phyloP scores from a whole-genome alignment of 2,797 vertebrate genomes.

The Paedocypris micromegethes region DNA sequence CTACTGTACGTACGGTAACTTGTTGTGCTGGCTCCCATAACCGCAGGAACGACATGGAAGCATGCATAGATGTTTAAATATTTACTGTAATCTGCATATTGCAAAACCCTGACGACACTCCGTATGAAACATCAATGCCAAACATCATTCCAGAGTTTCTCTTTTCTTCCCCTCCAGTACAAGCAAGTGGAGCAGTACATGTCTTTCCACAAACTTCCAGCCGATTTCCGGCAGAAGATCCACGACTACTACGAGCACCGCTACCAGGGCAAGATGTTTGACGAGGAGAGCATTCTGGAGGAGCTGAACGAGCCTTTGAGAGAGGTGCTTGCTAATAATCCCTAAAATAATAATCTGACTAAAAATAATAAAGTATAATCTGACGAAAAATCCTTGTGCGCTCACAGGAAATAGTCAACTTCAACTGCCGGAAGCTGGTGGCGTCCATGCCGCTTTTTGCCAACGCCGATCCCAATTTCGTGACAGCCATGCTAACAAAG shows the following conservation, averaged over 20 bases:
- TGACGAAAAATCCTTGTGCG: background rate
- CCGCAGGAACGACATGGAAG: slow-evolving; percentile 40
- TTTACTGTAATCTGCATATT: slow-evolving; percentile 36
- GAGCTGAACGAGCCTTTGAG: slow-evolving; percentile 91
- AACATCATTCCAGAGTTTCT: background rate
- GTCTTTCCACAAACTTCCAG: slow-evolving; percentile 97
- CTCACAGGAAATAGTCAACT: slow-evolving; percentile 86
- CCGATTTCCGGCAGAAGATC: slow-evolving; percentile 95
- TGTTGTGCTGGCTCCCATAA: slow-evolving; percentile 44
- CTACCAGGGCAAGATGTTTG: slow-evolving; percentile 99
- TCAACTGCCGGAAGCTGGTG: slow-evolving; percentile 92
- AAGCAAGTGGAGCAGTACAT: slow-evolving; percentile 99
- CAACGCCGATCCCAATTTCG: slow-evolving; percentile 90
- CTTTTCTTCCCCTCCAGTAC: slow-evolving; percentile 68
- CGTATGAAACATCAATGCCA: background rate
- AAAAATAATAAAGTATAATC: background rate
- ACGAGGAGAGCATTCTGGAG: slow-evolving; percentile 95
- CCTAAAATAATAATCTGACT: background rate
- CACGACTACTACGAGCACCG: slow-evolving; percentile 97
- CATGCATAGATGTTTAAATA: slow-evolving; percentile 45
- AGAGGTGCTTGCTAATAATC: slow-evolving; percentile 67
- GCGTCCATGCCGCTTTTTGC: slow-evolving; percentile 91
- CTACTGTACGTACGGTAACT: slow-evolving; percentile 42
- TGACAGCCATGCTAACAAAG: slow-evolving; percentile 90
- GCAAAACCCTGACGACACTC: slow-evolving; percentile 8